phyloP scores from a whole-genome alignment of 2,888 invertebrate species.

The Tachystola acroxantha region DNA sequence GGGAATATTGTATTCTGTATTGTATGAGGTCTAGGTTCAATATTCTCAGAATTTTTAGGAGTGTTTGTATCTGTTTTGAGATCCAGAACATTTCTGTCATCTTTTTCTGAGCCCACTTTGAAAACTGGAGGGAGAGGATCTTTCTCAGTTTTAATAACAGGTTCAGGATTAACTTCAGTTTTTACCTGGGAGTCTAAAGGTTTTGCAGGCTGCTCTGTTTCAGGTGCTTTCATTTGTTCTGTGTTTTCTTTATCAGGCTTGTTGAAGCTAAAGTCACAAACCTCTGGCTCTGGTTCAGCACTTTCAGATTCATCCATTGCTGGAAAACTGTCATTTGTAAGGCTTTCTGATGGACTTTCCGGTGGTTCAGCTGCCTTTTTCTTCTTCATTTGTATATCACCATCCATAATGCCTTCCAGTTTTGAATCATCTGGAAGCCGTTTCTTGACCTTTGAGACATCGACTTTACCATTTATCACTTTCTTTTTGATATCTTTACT shows the following conservation, averaged over 20 bases:
- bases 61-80: slow-evolving; percentile 56
- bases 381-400: slow-evolving; percentile 79
- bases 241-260: slow-evolving; percentile 61
- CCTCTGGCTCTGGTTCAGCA: slow-evolving; percentile 68
- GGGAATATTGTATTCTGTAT: slow-evolving; percentile 53
- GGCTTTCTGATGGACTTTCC: slow-evolving; percentile 89
- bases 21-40: slow-evolving; percentile 45
- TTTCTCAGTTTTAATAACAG: slow-evolving; percentile 55
- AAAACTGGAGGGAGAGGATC: slow-evolving; percentile 51
- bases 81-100: slow-evolving; percentile 57
- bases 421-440: slow-evolving; percentile 76
- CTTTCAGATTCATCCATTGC: slow-evolving; percentile 84
- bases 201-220: slow-evolving; percentile 44
- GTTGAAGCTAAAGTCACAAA: slow-evolving; percentile 69
- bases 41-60: slow-evolving; percentile 44
- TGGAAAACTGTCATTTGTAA: slow-evolving; percentile 91
- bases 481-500: slow-evolving; percentile 67
- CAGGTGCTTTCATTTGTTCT: slow-evolving; percentile 57
- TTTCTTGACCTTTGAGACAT: slow-evolving; percentile 78
- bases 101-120: slow-evolving; percentile 51
- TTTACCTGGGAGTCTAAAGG: slow-evolving; percentile 54
- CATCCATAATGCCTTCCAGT: slow-evolving; percentile 77
- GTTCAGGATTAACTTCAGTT: slow-evolving; percentile 48
- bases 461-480: slow-evolving; percentile 67
- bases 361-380: slow-evolving; percentile 73